phyloP scores from a whole-genome alignment of 2,888 invertebrate genomes.

The Pachycephus smyrnensis region DNA sequence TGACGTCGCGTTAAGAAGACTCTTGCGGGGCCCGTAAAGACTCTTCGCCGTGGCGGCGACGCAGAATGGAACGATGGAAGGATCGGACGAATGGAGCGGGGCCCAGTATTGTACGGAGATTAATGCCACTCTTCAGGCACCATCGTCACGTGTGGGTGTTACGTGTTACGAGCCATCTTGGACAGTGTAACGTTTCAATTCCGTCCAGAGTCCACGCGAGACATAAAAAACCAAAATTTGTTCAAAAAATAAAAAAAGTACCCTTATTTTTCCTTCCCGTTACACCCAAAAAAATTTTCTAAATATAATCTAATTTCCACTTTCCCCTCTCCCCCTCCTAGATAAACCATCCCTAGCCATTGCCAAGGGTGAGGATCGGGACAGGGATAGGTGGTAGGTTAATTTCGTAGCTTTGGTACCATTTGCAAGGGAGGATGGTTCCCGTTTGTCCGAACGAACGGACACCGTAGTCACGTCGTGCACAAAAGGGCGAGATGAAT shows the following conservation, averaged over 20 bases:
- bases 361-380: neutral
- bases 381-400: neutral
- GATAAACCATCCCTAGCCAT: neutral
- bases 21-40: neutral
- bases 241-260: neutral
- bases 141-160: slow-evolving; percentile 28
- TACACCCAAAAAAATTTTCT: neutral
- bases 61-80: neutral
- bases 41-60: neutral
- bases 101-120: slow-evolving; percentile 46
- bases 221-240: neutral
- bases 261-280: neutral
- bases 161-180: neutral
- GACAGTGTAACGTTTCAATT: neutral
- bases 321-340: neutral
- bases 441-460: slow-evolving; percentile 51
- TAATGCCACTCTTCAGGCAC: slow-evolving; percentile 41
- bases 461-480: slow-evolving; percentile 32
- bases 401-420: neutral
- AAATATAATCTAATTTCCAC: neutral
- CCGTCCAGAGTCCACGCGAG: neutral
- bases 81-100: slow-evolving; percentile 16
- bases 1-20: slow-evolving; percentile 23
- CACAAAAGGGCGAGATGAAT: slow-evolving; percentile 56
- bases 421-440: neutral